Conservation (phyloP, 2,113 vertebrate species). For the Protobothrops flavoviridis region DNA sequence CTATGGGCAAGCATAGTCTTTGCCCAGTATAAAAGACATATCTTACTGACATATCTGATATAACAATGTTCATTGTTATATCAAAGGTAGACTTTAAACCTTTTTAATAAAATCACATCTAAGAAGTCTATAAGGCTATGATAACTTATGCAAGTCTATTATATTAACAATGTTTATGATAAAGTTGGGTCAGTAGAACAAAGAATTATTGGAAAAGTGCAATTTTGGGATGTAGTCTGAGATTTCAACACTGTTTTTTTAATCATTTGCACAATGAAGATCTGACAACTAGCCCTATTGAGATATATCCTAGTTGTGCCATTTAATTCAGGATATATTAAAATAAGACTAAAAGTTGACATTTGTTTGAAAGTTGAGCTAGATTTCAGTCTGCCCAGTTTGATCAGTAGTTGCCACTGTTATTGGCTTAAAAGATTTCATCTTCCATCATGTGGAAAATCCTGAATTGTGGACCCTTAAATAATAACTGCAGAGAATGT, state of each 20-base stretch:
- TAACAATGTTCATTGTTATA: background rate
- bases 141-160: background rate
- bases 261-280: background rate
- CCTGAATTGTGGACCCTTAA: slow-evolving; percentile 15
- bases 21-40: background rate
- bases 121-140: too few species aligned
- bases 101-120: background rate
- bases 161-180: background rate
- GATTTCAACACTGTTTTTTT: background rate
- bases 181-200: background rate
- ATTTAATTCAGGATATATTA: slow-evolving; percentile 13
- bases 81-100: background rate
- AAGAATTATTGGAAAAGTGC: background rate
- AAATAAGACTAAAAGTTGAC: slow-evolving; percentile 18
- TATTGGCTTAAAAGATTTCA: slow-evolving; percentile 28
- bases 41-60: background rate
- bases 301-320: background rate
- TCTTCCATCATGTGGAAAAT: slow-evolving; percentile 26
- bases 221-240: background rate
- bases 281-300: background rate
- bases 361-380: slow-evolving; percentile 24
- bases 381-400: slow-evolving; percentile 15
- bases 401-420: slow-evolving; percentile 18
- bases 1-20: background rate
- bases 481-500: slow-evolving; percentile 4